Percentiles rank a stretch among this genome's conserved stretches.
Evolutionary conservation across 2,113 vertebrate genomes (phyloP).

Genomic region (Ailuropoda melanoleuca): DNA sequence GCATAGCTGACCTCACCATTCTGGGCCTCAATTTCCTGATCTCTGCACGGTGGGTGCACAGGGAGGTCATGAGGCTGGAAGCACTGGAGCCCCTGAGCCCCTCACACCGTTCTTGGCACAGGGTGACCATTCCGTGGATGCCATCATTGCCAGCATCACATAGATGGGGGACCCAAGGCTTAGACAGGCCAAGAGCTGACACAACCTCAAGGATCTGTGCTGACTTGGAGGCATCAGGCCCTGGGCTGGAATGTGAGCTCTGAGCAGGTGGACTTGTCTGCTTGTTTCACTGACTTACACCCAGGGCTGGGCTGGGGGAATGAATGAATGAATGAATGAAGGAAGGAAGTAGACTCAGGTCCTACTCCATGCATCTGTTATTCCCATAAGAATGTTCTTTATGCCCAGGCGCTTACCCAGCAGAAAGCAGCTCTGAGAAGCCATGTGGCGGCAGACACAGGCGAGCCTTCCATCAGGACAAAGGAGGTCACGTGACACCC

Average conservation of each 20-base stretch:
- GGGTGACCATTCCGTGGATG: accelerated
- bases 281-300: not conserved
- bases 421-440: not conserved
- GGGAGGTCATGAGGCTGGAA: accelerated
- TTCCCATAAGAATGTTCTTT: not conserved
- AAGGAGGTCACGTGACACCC: accelerated
- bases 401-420: not conserved
- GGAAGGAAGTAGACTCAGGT: not conserved
- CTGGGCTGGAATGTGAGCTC: not conserved
- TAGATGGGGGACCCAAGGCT: not conserved
- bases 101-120: accelerated
- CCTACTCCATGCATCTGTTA: not conserved
- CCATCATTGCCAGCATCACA: accelerated
- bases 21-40: not conserved
- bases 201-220: accelerated
- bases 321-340: not conserved
- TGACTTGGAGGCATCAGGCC: not conserved
- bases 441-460: not conserved
- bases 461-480: not conserved
- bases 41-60: not conserved
- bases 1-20: not conserved
- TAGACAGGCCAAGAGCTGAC: not conserved
- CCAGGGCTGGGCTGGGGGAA: not conserved
- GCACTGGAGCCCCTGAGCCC: accelerated
- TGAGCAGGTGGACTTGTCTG: not conserved